Base-by-base conservation (phyloP, 2,797 vertebrate species). In the Pipistrellus pipistrellus region DNA sequence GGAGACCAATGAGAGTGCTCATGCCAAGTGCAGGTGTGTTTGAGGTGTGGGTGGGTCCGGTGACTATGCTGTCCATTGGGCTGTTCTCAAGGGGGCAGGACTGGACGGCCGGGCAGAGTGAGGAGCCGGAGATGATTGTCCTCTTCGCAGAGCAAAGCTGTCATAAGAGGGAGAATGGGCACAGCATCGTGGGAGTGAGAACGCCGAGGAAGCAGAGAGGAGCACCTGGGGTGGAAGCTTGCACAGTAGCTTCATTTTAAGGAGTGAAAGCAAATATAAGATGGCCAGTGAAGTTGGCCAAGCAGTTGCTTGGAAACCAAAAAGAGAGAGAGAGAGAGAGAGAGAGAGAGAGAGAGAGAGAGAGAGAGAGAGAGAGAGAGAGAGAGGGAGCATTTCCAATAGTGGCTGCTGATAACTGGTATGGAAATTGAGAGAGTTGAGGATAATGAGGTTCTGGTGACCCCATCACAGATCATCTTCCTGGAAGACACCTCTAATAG, bases 131-230 rank as follows among this genome's bases (percentile, higher is more conserved):
- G 44, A 15, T 2, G 25, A 46, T 1, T 12, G 23, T 48, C 32
- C 6, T 46, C 68, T 59, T 48, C 30, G 46, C 5, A 25, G 4
- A 27, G 3, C 30, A 25, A 7, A 27, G 3, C n/a, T 11, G 4
- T 35, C 3, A 0, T 23, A 25, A 2, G 12, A 30, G 11, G 32
- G 20, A 59, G 46, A 0, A 8, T 64, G 23, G n/a, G 75, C 9
- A 13, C 13, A 13, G 1, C 44, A 6, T 12, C 1, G 0, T 55
- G 6, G 32, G 21, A 44, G 75, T 2, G 4, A 51, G 35, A 27
- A 7, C 14, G 0, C 35, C 4, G 0, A 48, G 55, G 59, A 46
- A 30, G 57, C 69, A 44, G 41, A 27, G 44, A 27, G 25, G 35
- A 30, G 18, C 2, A 1, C 48, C 25, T 12, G 3, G 27, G 18